Base-by-base conservation (phyloP, 2,113 vertebrate species). In the Ictalurus furcatus region DNA sequence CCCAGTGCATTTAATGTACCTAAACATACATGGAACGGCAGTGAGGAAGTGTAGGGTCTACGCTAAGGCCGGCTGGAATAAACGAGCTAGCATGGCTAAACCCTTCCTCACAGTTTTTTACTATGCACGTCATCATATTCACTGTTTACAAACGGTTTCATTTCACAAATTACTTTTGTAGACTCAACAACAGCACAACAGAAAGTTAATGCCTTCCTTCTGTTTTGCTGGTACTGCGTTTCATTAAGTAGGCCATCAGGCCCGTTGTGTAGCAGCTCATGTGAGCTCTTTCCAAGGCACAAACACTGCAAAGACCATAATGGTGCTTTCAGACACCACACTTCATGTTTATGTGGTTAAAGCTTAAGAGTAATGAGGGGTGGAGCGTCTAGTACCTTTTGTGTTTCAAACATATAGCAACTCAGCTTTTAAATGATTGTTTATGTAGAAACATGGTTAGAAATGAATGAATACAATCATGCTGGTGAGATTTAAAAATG, bases 311-410 rank as follows among this genome's bases (percentile, higher is more conserved):
- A 83, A 67, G 83, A 12, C 84, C 34, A 6, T 65, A 71, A 79
- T 61, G 59, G 14, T 40, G 52, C 74, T 58, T 8, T 34, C 79
- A 85, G 71, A 89, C 63, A 86, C 59, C 58, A 89, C 8, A 23
- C 61, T 12, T 21, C 56, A 19, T 87, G 90, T 90, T 91, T 91
- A 79, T 90, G 86, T 91, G 87, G 56, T 88, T 90, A 74, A 88
- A 76, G 28, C 28, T 86, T 69, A 48, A 48, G 63, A 65, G 58
- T 34, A 59, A 74, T 56, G 40, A 23, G 16, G 76, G 69, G 54
- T 59, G 73, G 61, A 34, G 63, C 34, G 19, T 87, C 63, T 79
- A 48, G 54, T 78, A 87, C 59, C 87, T 85, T 91, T 74, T 48
- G 44, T 48, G 11, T 76, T 92, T 90, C 76, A 89, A 90, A 87